Evolutionary conservation across 1,140 invertebrate genomes (phyloP), one percentile per base, ranked within the genome.

Genomic region (Dendrolimus punctatus): DNA sequence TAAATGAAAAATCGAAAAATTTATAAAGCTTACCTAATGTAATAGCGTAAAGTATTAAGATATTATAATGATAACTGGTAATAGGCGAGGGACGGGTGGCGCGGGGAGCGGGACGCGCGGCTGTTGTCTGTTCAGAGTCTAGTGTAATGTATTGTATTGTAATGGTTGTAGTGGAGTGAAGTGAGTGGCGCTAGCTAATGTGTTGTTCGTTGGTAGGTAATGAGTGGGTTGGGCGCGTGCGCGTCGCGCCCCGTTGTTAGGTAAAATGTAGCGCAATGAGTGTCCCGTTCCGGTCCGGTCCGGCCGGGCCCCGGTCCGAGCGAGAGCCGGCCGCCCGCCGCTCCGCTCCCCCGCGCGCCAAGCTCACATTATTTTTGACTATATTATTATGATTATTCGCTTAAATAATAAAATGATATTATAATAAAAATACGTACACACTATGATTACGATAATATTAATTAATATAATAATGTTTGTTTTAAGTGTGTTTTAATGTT

Each of bases 401-500:
- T 85, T 85, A 83, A 81, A 85, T 80, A 77, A 83, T 85, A 82
- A 81, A 80, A 84, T 82, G 23, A 23, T 23, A 23, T 23, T 23
- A 23, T 23, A 23, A 23, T 23, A 23, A 78, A 71, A 73, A 47
- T 82, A 79, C 73, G 71, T 82, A 84, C 77, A 83, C 80, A 81
- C 79, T 84, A 84, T 82, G 74, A 83, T 81, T 80, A 85, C 73
- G 72, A 85, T 85, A 85, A 85, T 85, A 85, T 86, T 84, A 86
- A 86, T 86, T 23, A 23, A 23, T 23, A 23, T 23, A 23, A 86
- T 86, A 86, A 86, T 86, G 83, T 86, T 86, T 86, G 83, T 85
- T 85, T 85, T 85, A 85, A 84, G 82, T 80, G 82, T 85, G 82
- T 85, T 85, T 85, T 85, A 85, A 85, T 82, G 82, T 85, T 85